phyloP scores from a whole-genome alignment of 2,797 vertebrate genomes.

The Periophthalmus magnuspinnatus region DNA sequence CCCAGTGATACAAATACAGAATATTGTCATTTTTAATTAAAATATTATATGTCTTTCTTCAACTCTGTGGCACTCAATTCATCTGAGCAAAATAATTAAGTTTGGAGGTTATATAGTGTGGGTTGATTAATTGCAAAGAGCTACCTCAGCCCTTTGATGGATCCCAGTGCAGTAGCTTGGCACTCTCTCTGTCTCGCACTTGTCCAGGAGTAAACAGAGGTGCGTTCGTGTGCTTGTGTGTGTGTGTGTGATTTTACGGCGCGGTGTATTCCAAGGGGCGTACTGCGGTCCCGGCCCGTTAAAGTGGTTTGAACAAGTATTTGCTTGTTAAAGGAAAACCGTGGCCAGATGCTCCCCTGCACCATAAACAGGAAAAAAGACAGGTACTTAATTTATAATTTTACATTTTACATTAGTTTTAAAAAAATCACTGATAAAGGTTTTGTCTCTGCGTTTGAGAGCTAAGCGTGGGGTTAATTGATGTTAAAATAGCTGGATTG shows the following conservation, averaged over 20 bases:
- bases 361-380: slow-evolving; percentile 28
- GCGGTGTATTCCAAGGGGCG: slow-evolving; percentile 26
- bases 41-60: neutral
- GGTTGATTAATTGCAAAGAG: slow-evolving; percentile 38
- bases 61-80: neutral
- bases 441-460: slow-evolving; percentile 8
- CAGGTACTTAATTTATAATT: slow-evolving; percentile 30
- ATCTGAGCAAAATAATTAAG: slow-evolving; percentile 3
- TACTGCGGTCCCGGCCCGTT: slow-evolving; percentile 38
- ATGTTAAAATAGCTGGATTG: neutral
- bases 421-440: slow-evolving; percentile 9
- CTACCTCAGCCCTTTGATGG: slow-evolving; percentile 35
- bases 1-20: neutral
- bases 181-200: slow-evolving; percentile 35
- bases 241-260: slow-evolving; percentile 23
- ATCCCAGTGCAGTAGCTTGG: slow-evolving; percentile 46
- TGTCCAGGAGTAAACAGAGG: slow-evolving; percentile 41
- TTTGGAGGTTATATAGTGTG: slow-evolving; percentile 20
- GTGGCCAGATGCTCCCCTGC: slow-evolving; percentile 1
- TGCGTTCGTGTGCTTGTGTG: slow-evolving; percentile 9
- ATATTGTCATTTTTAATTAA: slow-evolving; percentile 1
- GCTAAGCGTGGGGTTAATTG: slow-evolving; percentile 2
- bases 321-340: slow-evolving; percentile 59
- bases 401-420: slow-evolving; percentile 22
- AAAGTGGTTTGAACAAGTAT: slow-evolving; percentile 53